Evolutionary conservation across 2,797 vertebrate genomes (phyloP), one percentile per base, ranked within the genome.

Genomic region (Trematomus bernacchii): DNA sequence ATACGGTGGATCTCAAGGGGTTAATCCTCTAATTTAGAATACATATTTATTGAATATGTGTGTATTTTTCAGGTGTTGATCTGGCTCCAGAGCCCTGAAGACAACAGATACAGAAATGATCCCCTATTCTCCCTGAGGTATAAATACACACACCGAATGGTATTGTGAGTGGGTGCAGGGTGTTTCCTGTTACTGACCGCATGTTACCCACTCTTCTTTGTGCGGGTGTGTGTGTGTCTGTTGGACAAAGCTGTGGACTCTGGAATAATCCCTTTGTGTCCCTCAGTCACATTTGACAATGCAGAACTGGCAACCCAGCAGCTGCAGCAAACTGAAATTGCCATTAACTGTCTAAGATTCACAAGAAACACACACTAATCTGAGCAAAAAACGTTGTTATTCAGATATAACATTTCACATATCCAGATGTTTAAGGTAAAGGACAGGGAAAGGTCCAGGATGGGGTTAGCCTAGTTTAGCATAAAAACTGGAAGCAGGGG

Each of bases 221-320:
- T 59, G 74, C 70, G 48, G 44, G 43, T 54, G 15, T 64, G 54
- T 73, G 76, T 66, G 66, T 66, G 66, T 71, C 55, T 67, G 50
- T 5, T n/a, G 27, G 63, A 87, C 78, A 87, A 82, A 86, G 84
- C 76, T 48, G 67, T 21, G 33, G 27, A 46, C 76, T 84, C 87
- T 89, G 73, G 88, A 90, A 90, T 68, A 8, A 59, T 84, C 86
- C 15, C 80, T 81, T 86, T 90, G 82, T 91, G 79, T 82, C 54
- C 8, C 3, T 59, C 52, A 3, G 60, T 70, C 71, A 43, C 55
- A 1, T 51, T 54, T 23, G 54, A 86, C 82, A 85, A 83, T 64
- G 14, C 57, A 51, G 54, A 65, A 4, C 51, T 73, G 63, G 42
- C 59, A 55, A 30, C n/a, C 27, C 73, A 54, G 74, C 77, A 80